Evolutionary conservation across 2,113 vertebrate species (phyloP), one percentile per base, ranked within the genome.

Genomic region (Pollachius pollachius): DNA sequence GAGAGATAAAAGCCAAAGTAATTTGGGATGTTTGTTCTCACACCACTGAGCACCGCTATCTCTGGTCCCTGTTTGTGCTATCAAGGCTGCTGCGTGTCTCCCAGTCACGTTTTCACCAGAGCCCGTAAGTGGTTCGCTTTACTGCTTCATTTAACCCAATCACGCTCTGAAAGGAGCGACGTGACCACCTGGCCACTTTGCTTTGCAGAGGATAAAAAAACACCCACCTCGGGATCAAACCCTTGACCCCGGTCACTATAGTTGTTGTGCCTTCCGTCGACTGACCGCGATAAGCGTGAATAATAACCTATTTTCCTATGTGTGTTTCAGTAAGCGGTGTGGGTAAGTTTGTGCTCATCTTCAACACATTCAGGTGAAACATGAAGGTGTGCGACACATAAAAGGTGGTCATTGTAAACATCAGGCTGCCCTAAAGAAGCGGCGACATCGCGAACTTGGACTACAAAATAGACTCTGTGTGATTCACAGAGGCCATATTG

Each of bases 71-170:
- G 67, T 72, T 67, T 68, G 65, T 69, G 75, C 80, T 76, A 81
- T 85, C 80, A 78, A 74, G 82, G 83, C 80, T 81, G 80, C 71
- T 88, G 83, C 37, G 5, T 6, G 84, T 76, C 77, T 81, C 65
- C 72, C 72, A 67, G 73, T 79, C 37, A 65, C 76, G 73, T 80
- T 87, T 27, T 88, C 81, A 85, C 81, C 52, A 67, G 63, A 67
- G 80, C 71, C 75, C 83, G 73, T 76, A 71, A 84, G 82, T 73
- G 74, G 62, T 81, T 82, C 74, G 74, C 68, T 83, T 84, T 70
- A 87, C 88, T 84, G 88, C 89, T 91, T 85, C 86, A 89, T 89
- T 90, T 87, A 90, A 75, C 74, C 80, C 80, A 88, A 91, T 87
- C 88, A 81, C 37, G 11, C 58, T 72, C 72, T 80, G 73, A 87